Evolutionary conservation across 2,113 vertebrate species (phyloP), one percentile per base, ranked within the genome.

Genomic region (Xenus cinereus): DNA sequence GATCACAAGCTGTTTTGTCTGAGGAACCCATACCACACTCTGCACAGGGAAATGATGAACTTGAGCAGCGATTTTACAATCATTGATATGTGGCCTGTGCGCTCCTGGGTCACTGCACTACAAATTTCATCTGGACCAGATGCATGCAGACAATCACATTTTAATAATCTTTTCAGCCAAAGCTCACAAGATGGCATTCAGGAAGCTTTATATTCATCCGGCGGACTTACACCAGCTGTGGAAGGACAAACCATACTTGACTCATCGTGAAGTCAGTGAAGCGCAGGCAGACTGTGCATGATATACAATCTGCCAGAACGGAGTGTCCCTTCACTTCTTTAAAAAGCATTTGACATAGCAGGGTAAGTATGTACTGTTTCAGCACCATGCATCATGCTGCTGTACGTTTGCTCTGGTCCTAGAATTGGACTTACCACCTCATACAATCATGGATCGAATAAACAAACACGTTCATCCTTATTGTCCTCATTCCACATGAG

Each of bases 321-420:
- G 64, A 62, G 69, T 41, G 87, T 97, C 93, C 95, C 81, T 95
- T 91, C 77, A 56, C 84, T 89, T 94, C 93, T 94, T 96, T 75
- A 91, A 95, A 95, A 96, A 96, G 84, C 69, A 53, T 89, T 96
- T 96, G 93, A 91, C 77, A 96, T 48, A 89, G 84, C 89, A 75
- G 43, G 79, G 39, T 50, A 81, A 93, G 91, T 56, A 79, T 62
- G 91, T 33, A 51, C 80, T 9, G 4, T 89, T 94, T 84, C 93
- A 93, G 62, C 53, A 32, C 84, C 4, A 66, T 71, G 63, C 90
- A 90, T 80, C 67, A 10, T 37, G 68, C 4, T 1, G 85, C 41
- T 30, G 37, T 74, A 35, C 2, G 0, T 35, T 89, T 2, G 0
- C 66, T 75, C 53, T 53, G 57, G 66, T 51, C 78, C 53, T 76